Conservation (phyloP, 2,113 vertebrate genomes). For the Gopherus flavomarginatus region DNA sequence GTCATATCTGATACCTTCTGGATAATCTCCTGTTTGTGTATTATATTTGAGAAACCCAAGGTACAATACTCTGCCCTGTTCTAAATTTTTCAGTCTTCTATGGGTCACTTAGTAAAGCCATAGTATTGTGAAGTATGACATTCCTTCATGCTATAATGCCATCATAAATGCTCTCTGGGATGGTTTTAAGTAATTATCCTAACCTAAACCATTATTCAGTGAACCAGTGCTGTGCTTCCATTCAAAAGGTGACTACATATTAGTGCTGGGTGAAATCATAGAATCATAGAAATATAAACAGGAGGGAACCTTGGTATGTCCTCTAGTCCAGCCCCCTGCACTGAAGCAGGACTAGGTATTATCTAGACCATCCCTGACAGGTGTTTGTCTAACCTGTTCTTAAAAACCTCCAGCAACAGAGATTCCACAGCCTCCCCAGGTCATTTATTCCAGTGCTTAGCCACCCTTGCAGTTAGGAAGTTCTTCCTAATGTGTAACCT, state of each 20-base stretch:
- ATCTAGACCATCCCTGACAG: background rate
- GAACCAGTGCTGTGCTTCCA: background rate
- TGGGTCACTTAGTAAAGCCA: conserved; percentile 1
- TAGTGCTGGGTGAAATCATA: background rate
- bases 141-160: background rate
- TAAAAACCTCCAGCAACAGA: background rate
- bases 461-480: background rate
- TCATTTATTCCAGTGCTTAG: background rate
- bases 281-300: background rate
- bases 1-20: background rate
- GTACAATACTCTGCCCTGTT: background rate
- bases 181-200: background rate
- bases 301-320: background rate
- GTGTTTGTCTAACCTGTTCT: background rate
- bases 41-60: background rate
- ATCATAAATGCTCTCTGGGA: background rate
- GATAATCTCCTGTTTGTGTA: background rate
- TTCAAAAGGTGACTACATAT: background rate
- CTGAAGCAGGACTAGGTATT: background rate
- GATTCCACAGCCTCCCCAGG: background rate
- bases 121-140: rapidly evolving
- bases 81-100: background rate
- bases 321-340: background rate
- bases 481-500: background rate
- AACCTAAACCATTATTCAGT: background rate